Evolutionary conservation across 2,113 vertebrate genomes (phyloP).

Genomic region (Coryphaenoides rupestris): DNA sequence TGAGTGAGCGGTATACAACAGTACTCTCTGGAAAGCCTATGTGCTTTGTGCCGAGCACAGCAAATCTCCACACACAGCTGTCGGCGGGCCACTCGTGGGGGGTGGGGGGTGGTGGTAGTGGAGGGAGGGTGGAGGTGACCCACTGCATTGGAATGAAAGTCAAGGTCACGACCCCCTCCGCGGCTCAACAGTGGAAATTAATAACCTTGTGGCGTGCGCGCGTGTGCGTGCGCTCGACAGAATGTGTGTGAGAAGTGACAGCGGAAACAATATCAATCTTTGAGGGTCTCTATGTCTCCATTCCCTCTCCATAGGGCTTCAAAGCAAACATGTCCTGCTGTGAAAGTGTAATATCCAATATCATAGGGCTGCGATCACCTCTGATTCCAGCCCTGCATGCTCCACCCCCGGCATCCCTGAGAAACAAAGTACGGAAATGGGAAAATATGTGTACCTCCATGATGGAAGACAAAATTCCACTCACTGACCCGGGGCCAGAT

Average conservation of each 20-base stretch:
- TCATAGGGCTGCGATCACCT: constrained; percentile 37
- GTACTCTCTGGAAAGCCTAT: background rate
- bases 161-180: constrained; percentile 20
- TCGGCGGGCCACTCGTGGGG: constrained; percentile 17
- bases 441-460: constrained; percentile 20
- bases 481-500: constrained; percentile 3
- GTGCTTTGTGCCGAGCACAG: constrained; percentile 19
- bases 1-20: background rate
- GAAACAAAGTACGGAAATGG: constrained; percentile 54
- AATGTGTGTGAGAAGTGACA: background rate
- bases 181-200: constrained; percentile 35
- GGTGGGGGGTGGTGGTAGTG: constrained; percentile 46
- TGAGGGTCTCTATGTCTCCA: background rate
- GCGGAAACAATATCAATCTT: constrained; percentile 4
- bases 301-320: constrained; percentile 19
- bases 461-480: background rate
- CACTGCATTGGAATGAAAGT: constrained; percentile 43
- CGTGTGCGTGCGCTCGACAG: background rate
- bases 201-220: constrained; percentile 27
- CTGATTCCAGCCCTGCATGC: constrained; percentile 29
- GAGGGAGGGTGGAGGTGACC: constrained; percentile 49
- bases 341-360: constrained; percentile 50
- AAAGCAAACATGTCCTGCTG: constrained; percentile 31
- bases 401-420: constrained; percentile 24
- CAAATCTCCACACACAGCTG: constrained; percentile 43